Conservation (phyloP, 2,888 invertebrate genomes). For the Perizoma affinitatum region DNA sequence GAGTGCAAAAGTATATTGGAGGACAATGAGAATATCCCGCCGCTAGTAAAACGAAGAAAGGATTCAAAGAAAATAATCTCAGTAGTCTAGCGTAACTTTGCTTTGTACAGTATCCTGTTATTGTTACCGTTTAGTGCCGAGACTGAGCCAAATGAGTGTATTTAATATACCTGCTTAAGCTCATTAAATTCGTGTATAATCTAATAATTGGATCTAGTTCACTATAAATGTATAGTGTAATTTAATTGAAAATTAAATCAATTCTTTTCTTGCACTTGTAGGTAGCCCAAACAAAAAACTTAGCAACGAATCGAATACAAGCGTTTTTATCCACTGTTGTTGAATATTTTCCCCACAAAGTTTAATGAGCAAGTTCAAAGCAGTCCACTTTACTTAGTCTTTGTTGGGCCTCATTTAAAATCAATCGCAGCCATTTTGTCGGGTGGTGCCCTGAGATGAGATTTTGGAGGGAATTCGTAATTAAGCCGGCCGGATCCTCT, state of each 20-base stretch:
- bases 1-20: too few relatives aligned
- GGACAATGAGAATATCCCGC: too few relatives aligned
- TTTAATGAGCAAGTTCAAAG: conserved; percentile 64
- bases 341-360: conserved; percentile 58
- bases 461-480: conserved; percentile 81
- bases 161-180: neutral
- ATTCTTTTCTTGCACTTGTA: neutral
- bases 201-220: too few relatives aligned
- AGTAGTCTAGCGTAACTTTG: conserved; percentile 5
- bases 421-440: conserved; percentile 77
- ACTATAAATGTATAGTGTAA: too few relatives aligned
- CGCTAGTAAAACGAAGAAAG: too few relatives aligned
- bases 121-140: conserved; percentile 12
- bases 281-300: too few relatives aligned
- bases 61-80: neutral
- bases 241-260: too few relatives aligned
- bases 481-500: conserved; percentile 78
- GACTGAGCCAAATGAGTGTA: conserved; percentile 18
- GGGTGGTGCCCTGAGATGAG: conserved; percentile 61
- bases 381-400: conserved; percentile 58
- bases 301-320: too few relatives aligned
- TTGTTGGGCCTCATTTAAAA: conserved; percentile 79
- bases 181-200: too few relatives aligned
- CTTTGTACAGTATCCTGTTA: conserved; percentile 15
- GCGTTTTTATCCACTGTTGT: conserved; percentile 15